Base-by-base conservation (phyloP, 2,888 invertebrate species). In the Drosophila phalerata region DNA sequence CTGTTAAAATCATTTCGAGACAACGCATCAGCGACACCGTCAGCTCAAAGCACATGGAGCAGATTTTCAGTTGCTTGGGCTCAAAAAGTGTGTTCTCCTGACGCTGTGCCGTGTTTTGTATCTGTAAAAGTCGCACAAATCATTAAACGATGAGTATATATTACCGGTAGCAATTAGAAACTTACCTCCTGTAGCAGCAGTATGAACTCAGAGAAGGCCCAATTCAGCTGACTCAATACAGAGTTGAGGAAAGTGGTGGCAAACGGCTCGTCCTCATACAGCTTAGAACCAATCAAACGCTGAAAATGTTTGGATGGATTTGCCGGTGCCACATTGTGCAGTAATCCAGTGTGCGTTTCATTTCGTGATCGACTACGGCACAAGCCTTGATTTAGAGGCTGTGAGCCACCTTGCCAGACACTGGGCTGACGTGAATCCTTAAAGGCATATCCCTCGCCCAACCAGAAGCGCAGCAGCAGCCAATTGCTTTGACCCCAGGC, bases 131-230 rank as follows among this genome's bases (percentile, higher is more conserved):
- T 5, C 48, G 22, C 57, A 34, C 13, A 30, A 17, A 51, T 42
- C 9, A 40, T 28, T 49, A 25, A 19, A 5, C 25, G 9, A 13
- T 6, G 5, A 17, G 9, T 5, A 11, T 13, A 17, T 11, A 22
- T 9, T 19, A 5, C 8, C n/a, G 5, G 2, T 6, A 3, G 5
- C 3, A 38, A 9, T 0, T 13, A 42, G 1, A 17, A 28, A 34
- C 49, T 56, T 15, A 95, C 95, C 94, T 97, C 97, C 91, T 97
- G 97, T 88, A 97, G 94, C 94, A 97, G 95, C 25, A 96, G 95
- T 74, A 97, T 96, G 88, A 97, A 97, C 89, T 97, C 97, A 0
- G 97, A 97, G 90, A 97, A 97, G 0, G 97, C 96, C 97, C 97
- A 97, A 92, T 97, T 97, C 5, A 97, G 93, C 84, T 97, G 97